These are phyloP conservation scores for Apaloderma vittatum DNA, from an alignment of 2,113 vertebrate species.

Conservation along the genomic window DNA sequence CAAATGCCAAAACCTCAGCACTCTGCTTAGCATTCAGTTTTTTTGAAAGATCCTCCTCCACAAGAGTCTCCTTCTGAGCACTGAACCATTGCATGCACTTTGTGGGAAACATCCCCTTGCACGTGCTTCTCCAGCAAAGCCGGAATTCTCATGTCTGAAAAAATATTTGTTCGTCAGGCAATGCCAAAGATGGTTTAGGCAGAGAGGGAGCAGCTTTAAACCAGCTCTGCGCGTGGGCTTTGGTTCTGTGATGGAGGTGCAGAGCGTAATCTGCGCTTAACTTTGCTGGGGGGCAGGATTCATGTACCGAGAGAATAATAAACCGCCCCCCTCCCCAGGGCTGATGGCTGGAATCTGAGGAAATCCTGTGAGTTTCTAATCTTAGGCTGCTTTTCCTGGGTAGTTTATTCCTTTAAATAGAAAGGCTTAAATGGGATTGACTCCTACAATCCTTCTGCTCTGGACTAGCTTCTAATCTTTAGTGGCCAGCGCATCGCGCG, in stretches of 20 bases:
- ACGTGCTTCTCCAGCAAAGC: not conserved
- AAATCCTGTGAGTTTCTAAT: conserved; percentile 64
- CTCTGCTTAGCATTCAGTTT: not conserved
- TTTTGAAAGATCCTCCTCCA: not conserved
- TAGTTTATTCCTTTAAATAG: conserved; percentile 64
- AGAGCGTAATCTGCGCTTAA: not conserved
- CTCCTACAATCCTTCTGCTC: conserved; percentile 36
- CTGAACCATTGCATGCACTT: not conserved
- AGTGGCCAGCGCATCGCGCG: not conserved
- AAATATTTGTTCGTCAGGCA: not conserved
- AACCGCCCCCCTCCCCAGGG: not conserved
- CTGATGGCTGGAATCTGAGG: conserved; percentile 31
- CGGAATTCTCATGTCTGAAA: not conserved
- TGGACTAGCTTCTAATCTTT: conserved; percentile 2
- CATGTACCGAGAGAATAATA: not conserved
- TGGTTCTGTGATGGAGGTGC: not conserved
- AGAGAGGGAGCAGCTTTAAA: not conserved
- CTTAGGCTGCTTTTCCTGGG: conserved; percentile 53
- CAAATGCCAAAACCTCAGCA: not conserved
- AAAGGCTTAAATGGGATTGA: conserved; percentile 63
- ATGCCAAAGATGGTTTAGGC: not conserved
- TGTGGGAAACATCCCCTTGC: not conserved
- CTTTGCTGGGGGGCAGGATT: not conserved
- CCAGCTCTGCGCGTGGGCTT: not conserved
- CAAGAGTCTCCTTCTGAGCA: not conserved